Conservation (phyloP, 2,113 vertebrate genomes). For the Phrynosoma blainvillii region DNA sequence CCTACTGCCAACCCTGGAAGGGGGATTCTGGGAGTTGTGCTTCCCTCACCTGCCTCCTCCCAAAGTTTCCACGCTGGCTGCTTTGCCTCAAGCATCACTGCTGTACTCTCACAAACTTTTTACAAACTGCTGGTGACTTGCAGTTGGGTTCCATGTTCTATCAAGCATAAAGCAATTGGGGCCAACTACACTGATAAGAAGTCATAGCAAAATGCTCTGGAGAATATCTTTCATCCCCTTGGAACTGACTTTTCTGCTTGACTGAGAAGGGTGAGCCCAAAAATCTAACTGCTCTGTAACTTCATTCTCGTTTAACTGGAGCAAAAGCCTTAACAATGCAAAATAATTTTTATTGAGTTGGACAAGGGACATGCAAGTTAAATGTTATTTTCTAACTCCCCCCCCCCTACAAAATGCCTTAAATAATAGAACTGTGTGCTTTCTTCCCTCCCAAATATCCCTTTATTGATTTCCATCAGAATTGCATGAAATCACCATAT, state of each 20-base stretch:
- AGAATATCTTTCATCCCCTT: not conserved
- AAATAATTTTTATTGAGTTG: conserved; percentile 56
- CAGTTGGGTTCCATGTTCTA: not conserved
- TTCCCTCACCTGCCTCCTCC: too few relatives aligned
- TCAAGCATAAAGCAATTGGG: not conserved
- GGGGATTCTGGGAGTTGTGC: too few relatives aligned
- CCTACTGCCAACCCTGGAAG: not conserved
- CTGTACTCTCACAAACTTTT: not conserved
- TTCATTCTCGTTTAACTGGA: conserved; percentile 36
- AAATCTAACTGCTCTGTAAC: conserved; percentile 17
- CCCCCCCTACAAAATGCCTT: conserved; percentile 51
- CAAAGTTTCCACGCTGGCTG: not conserved
- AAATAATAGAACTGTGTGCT: conserved; percentile 52
- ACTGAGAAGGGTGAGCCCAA: conserved; percentile 22
- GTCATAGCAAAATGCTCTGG: not conserved
- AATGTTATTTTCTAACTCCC: conserved; percentile 52
- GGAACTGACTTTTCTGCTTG: conserved; percentile 19
- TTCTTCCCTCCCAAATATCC: conserved; percentile 50
- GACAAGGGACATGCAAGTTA: conserved; percentile 59
- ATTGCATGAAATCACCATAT: conserved; percentile 49
- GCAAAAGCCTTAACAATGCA: conserved; percentile 52
- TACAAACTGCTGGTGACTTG: not conserved
- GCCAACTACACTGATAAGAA: not conserved
- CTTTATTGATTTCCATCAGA: conserved; percentile 62
- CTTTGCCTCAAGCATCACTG: not conserved